phyloP scores from a whole-genome alignment of 2,888 invertebrate species.

The Ornithoptera alexandrae region DNA sequence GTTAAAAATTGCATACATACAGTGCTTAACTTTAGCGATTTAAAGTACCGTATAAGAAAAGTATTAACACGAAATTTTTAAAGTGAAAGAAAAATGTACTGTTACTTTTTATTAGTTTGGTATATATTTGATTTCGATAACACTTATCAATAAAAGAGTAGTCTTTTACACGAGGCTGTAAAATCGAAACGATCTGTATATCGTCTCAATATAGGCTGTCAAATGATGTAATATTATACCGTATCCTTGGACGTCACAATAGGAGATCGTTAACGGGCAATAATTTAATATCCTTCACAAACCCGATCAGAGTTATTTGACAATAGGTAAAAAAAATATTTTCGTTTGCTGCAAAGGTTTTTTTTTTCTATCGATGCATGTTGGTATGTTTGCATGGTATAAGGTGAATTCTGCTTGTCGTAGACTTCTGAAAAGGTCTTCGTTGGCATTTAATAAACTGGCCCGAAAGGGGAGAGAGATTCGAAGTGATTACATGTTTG shows the following conservation, averaged over 20 bases:
- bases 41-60: no score
- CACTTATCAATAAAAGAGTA: neutral
- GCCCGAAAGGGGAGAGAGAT: neutral
- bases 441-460: neutral
- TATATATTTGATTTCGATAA: neutral
- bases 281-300: neutral
- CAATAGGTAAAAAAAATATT: neutral
- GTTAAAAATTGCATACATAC: no score
- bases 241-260: neutral
- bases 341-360: no score
- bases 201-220: neutral
- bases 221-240: neutral
- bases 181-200: slow-evolving; percentile 2
- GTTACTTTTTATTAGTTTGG: neutral
- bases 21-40: no score
- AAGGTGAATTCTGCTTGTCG: no score
- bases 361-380: no score
- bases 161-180: neutral
- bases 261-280: neutral
- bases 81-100: no score
- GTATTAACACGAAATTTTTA: no score
- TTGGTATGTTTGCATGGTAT: no score
- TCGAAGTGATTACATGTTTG: no score
- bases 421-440: no score
- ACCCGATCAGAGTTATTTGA: neutral